Percentiles rank a stretch among this genome's conserved stretches.
Evolutionary conservation across 53 echinoderm and acorn worm genomes (phyloP).

Genomic region (Henricia sp.): DNA sequence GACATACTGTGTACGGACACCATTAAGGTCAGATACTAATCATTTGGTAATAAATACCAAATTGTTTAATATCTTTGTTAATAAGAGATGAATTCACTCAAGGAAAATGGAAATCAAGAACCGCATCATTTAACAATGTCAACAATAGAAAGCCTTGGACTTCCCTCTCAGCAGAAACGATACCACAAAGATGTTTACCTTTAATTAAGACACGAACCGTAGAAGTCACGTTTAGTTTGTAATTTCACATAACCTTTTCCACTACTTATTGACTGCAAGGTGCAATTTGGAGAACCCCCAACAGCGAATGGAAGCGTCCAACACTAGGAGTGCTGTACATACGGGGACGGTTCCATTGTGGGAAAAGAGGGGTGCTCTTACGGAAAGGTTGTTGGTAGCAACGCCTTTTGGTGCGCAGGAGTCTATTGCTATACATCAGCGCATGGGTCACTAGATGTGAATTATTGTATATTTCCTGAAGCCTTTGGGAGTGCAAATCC

Average conservation of each 20-base stretch:
- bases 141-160: neutral
- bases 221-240: slow-evolving; percentile 7
- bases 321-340: neutral
- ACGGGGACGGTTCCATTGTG: neutral
- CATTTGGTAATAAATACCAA: no score
- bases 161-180: neutral
- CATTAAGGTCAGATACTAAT: no score
- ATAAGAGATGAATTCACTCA: neutral
- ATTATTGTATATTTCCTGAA: no score
- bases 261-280: neutral
- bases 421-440: neutral
- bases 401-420: neutral
- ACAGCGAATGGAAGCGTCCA: slow-evolving; percentile 3
- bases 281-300: neutral
- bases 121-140: neutral
- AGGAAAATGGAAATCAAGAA: neutral
- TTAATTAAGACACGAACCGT: slow-evolving; percentile 21
- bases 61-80: no score
- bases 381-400: neutral
- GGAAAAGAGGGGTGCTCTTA: neutral
- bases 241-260: no score
- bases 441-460: slow-evolving; percentile 1
- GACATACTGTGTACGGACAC: no score
- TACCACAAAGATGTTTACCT: slow-evolving; percentile 21
- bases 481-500: no score